Percentiles rank a stretch among this genome's conserved stretches.
These are phyloP conservation scores for Xenopus tropicalis DNA, from an alignment of 2,113 vertebrate genomes.

Conservation along the genomic window UCB_Xtro_10.0 CM004446.2:101894501-101895000, in stretches of 20 bases:
- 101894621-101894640: conserved; percentile 24
- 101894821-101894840: too few species aligned
- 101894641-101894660: conserved; percentile 26
- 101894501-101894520: conserved; percentile 35
- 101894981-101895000: conserved; percentile 6
- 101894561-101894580: conserved; percentile 18
- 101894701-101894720: neutral
- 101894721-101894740: neutral
- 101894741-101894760: neutral
- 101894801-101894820: too few species aligned
- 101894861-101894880: neutral
- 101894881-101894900: neutral
- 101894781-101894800: too few species aligned
- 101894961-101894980: conserved; percentile 11
- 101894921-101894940: neutral
- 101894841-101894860: neutral
- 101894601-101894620: conserved; percentile 27
- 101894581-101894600: conserved; percentile 37
- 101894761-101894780: too few species aligned
- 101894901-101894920: neutral
- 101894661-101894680: neutral
- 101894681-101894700: neutral
- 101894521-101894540: conserved; percentile 35
- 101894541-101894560: conserved; percentile 24
- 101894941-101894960: neutral